A percentile compares a stretch with the other conserved stretches of the same genome.
phyloP scores from a whole-genome alignment of 2,888 invertebrate genomes.

The Xestia rhomboidea region DNA sequence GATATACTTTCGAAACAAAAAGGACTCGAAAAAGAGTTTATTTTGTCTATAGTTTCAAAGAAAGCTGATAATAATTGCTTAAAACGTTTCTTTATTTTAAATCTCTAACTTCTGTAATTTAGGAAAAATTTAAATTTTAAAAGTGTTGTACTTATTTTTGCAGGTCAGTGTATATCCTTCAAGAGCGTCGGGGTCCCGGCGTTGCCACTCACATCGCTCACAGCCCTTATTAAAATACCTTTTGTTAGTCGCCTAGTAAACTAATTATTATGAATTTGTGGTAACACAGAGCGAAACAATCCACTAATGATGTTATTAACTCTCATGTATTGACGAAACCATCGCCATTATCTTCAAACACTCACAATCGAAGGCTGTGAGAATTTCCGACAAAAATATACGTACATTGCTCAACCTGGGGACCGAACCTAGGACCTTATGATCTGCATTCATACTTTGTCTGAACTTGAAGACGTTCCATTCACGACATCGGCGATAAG shows the following conservation, averaged over 20 bases:
- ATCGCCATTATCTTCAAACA: slow-evolving; percentile 21
- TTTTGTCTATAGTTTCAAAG: too few species aligned
- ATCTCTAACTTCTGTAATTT: too few species aligned
- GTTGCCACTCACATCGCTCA: background rate
- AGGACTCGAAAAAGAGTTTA: too few species aligned
- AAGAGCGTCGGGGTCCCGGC: too few species aligned
- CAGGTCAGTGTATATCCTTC: too few species aligned
- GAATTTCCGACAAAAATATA: slow-evolving; percentile 32
- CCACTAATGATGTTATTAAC: slow-evolving; percentile 31
- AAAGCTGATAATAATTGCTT: too few species aligned
- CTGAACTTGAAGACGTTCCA: background rate
- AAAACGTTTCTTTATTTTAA: too few species aligned
- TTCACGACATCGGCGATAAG: background rate
- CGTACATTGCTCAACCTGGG: slow-evolving; percentile 7
- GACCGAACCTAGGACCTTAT: slow-evolving; percentile 28
- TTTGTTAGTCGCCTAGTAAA: background rate
- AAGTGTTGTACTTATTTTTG: too few species aligned
- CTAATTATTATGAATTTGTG: background rate
- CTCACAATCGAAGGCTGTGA: slow-evolving; percentile 45
- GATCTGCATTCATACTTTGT: slow-evolving; percentile 3
- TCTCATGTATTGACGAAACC: slow-evolving; percentile 33
- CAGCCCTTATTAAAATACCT: background rate
- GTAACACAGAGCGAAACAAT: slow-evolving; percentile 2
- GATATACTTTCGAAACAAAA: too few species aligned
- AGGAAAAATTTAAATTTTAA: too few species aligned